Percentiles rank a stretch among this genome's conserved stretches.
Evolutionary conservation across 2,113 vertebrate genomes (phyloP).

Genomic region (Myrmecophaga tridactyla): DNA sequence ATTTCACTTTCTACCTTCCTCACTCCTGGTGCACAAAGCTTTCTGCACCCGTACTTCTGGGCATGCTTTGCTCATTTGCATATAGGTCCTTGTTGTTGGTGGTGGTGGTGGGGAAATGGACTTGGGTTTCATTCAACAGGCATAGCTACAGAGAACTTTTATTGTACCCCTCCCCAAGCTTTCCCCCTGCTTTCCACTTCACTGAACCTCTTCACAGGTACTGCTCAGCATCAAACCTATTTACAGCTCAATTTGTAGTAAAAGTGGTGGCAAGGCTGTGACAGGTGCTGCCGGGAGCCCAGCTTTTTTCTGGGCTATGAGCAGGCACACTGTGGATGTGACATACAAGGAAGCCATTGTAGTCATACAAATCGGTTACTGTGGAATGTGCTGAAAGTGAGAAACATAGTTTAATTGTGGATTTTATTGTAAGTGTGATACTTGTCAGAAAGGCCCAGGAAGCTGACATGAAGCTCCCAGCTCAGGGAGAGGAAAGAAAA

Average conservation of each 20-base stretch:
- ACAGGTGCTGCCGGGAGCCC: neutral
- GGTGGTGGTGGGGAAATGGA: too few relatives aligned
- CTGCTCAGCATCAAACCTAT: neutral
- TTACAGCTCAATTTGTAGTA: neutral
- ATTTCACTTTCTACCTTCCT: neutral
- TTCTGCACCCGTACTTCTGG: neutral
- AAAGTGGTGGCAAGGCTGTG: neutral
- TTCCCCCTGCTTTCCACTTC: neutral
- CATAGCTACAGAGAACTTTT: neutral
- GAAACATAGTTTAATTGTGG: neutral
- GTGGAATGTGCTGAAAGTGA: neutral
- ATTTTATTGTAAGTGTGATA: constrained; percentile 18
- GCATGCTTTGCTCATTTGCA: neutral
- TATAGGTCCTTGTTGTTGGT: neutral
- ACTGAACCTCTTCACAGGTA: neutral
- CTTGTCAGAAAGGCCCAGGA: constrained; percentile 18
- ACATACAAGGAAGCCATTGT: neutral
- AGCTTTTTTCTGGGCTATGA: neutral
- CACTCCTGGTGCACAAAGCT: neutral
- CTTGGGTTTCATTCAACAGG: neutral
- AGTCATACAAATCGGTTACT: neutral
- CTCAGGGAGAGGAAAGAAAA: constrained; percentile 21
- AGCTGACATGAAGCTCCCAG: neutral
- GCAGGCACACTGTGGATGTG: fast-evolving
- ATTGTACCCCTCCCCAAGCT: too few relatives aligned